A percentile compares a stretch with the other conserved stretches of the same genome.
Evolutionary conservation across 37 sponge, comb jelly and placozoan genomes (phyloP).

Genomic region (Hormiphora californensis): DNA sequence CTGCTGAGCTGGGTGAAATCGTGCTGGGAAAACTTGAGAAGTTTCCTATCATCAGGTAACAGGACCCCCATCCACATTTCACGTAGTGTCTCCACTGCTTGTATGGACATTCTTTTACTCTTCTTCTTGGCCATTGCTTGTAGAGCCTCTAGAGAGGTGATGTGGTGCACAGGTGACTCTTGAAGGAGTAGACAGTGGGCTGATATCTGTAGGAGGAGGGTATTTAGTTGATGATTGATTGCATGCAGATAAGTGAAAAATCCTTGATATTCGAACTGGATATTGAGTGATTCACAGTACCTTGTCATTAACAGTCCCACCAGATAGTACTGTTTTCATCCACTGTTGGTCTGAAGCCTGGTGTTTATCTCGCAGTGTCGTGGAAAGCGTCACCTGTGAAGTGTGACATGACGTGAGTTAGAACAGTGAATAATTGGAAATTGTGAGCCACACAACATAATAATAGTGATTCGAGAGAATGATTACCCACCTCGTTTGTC

Average conservation of each 20-base stretch:
- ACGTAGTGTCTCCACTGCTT: constrained; percentile 70
- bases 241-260: too few relatives aligned
- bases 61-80: constrained; percentile 74
- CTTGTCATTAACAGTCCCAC: constrained; percentile 88
- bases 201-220: constrained; percentile 19
- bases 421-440: background rate
- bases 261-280: too few relatives aligned
- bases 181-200: constrained; percentile 57
- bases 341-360: constrained; percentile 63
- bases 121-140: constrained; percentile 80
- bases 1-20: background rate
- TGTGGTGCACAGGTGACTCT: constrained; percentile 91
- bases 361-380: background rate
- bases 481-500: constrained; percentile 24
- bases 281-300: too few relatives aligned
- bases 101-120: constrained; percentile 77
- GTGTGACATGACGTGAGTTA: background rate
- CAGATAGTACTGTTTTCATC: constrained; percentile 79
- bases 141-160: constrained; percentile 64
- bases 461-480: background rate
- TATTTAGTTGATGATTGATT: too few relatives aligned
- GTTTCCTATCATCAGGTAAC: constrained; percentile 80
- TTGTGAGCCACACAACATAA: background rate
- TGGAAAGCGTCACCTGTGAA: background rate
- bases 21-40: constrained; percentile 42